Percentiles rank a stretch among this genome's conserved stretches.
phyloP scores from a whole-genome alignment of 2,797 vertebrate species.

The Ispidina picta region DNA sequence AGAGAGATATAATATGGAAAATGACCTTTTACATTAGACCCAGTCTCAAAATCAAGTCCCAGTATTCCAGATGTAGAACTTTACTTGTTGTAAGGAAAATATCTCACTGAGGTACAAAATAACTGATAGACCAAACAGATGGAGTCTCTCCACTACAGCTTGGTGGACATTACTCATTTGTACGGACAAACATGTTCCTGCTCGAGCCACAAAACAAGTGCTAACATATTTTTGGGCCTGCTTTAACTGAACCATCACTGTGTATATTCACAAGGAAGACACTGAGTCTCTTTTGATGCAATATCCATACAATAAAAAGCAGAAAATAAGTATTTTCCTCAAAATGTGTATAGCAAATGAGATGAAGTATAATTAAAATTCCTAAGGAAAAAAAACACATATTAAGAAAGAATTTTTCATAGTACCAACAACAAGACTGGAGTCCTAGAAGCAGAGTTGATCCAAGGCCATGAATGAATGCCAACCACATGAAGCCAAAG shows the following conservation, averaged over 20 bases:
- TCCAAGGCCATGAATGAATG: background rate
- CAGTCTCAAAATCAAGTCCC: background rate
- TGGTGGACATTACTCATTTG: background rate
- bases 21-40: background rate
- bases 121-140: background rate
- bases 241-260: background rate
- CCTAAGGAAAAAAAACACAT: background rate
- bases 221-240: background rate
- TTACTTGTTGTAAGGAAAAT: background rate
- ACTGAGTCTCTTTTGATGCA: background rate
- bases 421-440: background rate
- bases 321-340: background rate
- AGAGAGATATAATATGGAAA: background rate
- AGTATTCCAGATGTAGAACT: background rate
- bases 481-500: background rate
- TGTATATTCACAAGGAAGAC: background rate
- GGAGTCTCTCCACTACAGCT: background rate
- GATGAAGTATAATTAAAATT: background rate
- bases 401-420: background rate
- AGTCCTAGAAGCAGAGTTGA: background rate
- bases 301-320: accelerated
- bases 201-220: background rate
- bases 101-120: background rate
- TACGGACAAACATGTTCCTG: background rate
- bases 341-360: background rate